Conservation (phyloP, 2,797 vertebrate genomes). For the Phataginus tetradactyla region DNA sequence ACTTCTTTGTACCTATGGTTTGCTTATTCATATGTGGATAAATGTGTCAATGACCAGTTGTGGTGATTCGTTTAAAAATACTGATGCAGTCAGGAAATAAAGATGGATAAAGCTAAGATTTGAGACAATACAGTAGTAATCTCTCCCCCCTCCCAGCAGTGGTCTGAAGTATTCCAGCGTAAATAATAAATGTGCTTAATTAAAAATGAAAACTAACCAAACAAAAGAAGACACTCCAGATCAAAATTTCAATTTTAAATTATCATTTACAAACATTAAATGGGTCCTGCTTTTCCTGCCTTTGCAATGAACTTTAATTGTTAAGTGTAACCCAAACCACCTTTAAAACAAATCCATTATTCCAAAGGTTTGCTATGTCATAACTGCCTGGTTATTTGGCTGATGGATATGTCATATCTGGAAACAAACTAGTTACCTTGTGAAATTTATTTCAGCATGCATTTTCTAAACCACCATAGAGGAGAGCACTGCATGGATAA, state of each 20-base stretch:
- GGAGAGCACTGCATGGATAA: constrained; percentile 75
- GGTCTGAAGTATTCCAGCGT: not conserved
- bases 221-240: not conserved
- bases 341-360: constrained; percentile 79
- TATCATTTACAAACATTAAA: constrained; percentile 20
- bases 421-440: constrained; percentile 80
- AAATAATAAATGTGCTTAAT: constrained; percentile 2
- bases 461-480: constrained; percentile 76
- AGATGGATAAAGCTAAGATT: not conserved
- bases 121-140: not conserved
- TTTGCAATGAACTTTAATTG: constrained; percentile 64
- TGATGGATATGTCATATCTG: constrained; percentile 70
- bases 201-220: constrained; percentile 29
- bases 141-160: not conserved
- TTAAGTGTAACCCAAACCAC: constrained; percentile 63
- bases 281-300: not conserved
- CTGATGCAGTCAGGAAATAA: not conserved
- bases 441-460: constrained; percentile 73
- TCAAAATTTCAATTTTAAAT: constrained; percentile 2
- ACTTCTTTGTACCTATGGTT: not conserved
- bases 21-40: not conserved
- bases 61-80: constrained; percentile 10
- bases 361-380: not conserved
- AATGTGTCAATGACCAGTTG: not conserved
- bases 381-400: constrained; percentile 63